Evolutionary conservation across 2,797 vertebrate genomes (phyloP).

Genomic region (Pangasius mekongensis): DNA sequence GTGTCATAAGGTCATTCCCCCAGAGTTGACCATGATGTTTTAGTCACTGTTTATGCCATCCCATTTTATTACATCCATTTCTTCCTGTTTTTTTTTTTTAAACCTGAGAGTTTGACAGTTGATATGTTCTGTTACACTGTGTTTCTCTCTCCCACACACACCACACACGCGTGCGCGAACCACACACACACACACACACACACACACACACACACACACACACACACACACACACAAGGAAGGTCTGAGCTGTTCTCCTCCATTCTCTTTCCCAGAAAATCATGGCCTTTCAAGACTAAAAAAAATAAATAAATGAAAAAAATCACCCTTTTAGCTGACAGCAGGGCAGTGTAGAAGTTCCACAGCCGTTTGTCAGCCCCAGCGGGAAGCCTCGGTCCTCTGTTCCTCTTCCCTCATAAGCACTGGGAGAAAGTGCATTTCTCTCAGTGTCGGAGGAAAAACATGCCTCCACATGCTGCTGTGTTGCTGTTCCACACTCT

Average conservation of each 20-base stretch:
- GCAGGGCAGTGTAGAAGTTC: background rate
- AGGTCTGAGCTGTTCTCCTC: background rate
- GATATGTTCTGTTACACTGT: background rate
- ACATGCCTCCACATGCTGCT: conserved; percentile 1
- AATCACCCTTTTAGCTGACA: background rate
- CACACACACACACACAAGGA: background rate
- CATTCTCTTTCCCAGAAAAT: conserved; percentile 11
- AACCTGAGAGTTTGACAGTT: background rate
- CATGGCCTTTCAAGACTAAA: conserved; percentile 4
- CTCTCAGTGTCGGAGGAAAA: conserved; percentile 33
- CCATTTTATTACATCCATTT: background rate
- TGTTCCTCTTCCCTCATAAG: background rate
- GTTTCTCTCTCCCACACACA: background rate
- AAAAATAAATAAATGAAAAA: background rate
- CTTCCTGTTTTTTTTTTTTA: background rate
- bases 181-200: background rate
- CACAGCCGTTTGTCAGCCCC: conserved; percentile 11
- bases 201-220: background rate
- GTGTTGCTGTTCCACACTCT: background rate
- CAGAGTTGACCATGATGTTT: background rate
- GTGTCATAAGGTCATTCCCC: background rate
- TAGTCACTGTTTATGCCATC: background rate
- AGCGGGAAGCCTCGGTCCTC: background rate
- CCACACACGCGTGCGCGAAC: too few species aligned
- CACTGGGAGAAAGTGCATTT: conserved; percentile 29